These are phyloP conservation scores for Ophion ventricosus DNA, from an alignment of 2,888 invertebrate species.

Conservation along the genomic window DNA sequence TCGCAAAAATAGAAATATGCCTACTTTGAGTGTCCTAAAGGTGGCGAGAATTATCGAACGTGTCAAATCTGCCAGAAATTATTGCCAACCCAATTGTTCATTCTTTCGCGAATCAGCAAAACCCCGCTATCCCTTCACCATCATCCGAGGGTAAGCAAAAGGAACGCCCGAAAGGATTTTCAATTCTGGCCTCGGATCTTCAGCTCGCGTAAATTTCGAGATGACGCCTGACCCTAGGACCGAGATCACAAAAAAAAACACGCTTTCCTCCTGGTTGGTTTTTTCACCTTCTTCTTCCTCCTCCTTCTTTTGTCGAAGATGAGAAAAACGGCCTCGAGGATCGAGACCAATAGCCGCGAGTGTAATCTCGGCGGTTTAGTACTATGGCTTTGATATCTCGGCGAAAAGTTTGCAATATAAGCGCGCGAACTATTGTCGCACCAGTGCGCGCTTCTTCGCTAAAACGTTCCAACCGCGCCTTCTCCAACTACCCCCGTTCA, in stretches of 20 bases:
- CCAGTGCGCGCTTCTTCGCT: constrained; percentile 16
- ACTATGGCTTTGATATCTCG: constrained; percentile 47
- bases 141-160: background rate
- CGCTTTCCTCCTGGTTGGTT: background rate
- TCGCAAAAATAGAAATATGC: constrained; percentile 1
- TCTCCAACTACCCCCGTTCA: background rate
- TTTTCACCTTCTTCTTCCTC: background rate
- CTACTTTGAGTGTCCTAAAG: too few relatives aligned
- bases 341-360: constrained; percentile 44
- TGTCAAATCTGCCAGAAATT: too few relatives aligned
- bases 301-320: constrained; percentile 16
- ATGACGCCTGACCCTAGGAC: background rate
- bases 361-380: constrained; percentile 56
- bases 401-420: constrained; percentile 56
- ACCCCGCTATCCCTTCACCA: background rate
- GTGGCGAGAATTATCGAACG: too few relatives aligned
- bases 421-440: constrained; percentile 55
- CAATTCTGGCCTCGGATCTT: background rate
- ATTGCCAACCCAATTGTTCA: too few relatives aligned
- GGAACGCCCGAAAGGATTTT: background rate
- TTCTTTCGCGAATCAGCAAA: too few relatives aligned
- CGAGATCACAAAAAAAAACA: background rate
- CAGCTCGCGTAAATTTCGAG: background rate
- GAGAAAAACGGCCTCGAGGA: constrained; percentile 46
- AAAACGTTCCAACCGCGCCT: constrained; percentile 22